A percentile compares a stretch with the other conserved stretches of the same genome.
phyloP scores from a whole-genome alignment of 2,888 invertebrate species.

The Aphodius sticticus region DNA sequence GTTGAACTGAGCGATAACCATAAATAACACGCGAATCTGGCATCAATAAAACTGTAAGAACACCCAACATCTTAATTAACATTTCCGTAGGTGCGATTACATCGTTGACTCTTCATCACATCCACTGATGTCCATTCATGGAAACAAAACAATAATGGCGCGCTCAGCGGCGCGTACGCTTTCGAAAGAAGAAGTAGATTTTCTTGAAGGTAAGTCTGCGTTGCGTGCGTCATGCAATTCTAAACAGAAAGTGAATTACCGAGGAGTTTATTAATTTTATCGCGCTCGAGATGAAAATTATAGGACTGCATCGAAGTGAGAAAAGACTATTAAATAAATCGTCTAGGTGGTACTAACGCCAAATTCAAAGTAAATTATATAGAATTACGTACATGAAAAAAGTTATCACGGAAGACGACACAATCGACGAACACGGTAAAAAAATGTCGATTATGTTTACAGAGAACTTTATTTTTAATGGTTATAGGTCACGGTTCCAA shows the following conservation, averaged over 20 bases:
- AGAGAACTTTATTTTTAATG: not conserved
- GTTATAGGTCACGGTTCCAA: not conserved
- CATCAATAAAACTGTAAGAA: not conserved
- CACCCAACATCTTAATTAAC: slow-evolving; percentile 4
- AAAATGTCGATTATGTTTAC: not conserved
- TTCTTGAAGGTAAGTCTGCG: not conserved
- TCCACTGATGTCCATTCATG: not conserved
- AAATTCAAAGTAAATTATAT: slow-evolving; percentile 4
- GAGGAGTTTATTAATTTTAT: slow-evolving; percentile 4
- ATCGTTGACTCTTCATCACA: not conserved
- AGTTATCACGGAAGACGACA: not conserved
- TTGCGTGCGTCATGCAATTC: slow-evolving; percentile 4
- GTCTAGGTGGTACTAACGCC: not conserved
- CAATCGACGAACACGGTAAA: not conserved
- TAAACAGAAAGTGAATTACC: not conserved
- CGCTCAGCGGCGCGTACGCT: not conserved
- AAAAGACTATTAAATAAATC: slow-evolving; percentile 4
- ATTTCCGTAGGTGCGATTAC: slow-evolving; percentile 4
- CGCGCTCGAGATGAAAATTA: not conserved
- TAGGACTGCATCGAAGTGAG: not conserved
- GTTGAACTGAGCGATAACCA: not conserved
- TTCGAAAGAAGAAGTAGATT: not conserved
- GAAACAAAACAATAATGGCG: not conserved
- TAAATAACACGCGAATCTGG: not conserved
- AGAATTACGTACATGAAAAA: not conserved